phyloP scores from a whole-genome alignment of 1,140 invertebrate genomes.

The Chionoecetes opilio region DNA sequence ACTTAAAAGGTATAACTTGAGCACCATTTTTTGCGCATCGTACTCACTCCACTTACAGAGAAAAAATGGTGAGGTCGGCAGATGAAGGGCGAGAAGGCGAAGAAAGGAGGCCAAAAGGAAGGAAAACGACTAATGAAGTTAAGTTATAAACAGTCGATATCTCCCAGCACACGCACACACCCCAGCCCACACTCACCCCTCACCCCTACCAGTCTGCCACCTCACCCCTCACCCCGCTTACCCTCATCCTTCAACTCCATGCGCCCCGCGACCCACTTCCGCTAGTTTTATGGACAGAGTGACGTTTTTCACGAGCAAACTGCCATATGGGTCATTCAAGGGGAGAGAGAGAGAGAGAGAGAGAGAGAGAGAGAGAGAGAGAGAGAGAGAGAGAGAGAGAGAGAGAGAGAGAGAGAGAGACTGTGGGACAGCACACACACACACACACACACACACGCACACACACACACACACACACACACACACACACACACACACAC shows the following conservation, averaged over 20 bases:
- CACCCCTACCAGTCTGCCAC: too few species aligned
- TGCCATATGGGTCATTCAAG: neutral
- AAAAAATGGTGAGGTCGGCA: too few species aligned
- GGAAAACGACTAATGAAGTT: neutral
- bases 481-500: too few species aligned
- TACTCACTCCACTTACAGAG: neutral
- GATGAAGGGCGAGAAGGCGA: too few species aligned
- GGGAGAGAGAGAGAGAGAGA: slow-evolving; percentile 12
- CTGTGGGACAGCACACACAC: too few species aligned
- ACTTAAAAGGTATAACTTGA: neutral
- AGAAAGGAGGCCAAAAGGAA: neutral
- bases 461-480: too few species aligned
- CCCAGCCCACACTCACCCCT: too few species aligned
- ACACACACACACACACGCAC: too few species aligned
- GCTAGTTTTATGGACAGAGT: neutral
- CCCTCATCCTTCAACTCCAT: neutral
- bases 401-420: neutral
- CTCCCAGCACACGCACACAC: neutral
- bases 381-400: neutral
- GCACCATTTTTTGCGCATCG: neutral
- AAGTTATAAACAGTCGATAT: slow-evolving; percentile 21
- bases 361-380: slow-evolving; percentile 23
- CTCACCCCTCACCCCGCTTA: neutral
- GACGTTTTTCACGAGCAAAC: neutral
- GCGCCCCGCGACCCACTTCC: neutral